Evolutionary conservation across 2,113 vertebrate species (phyloP), one percentile per base, ranked within the genome.

Genomic region (Alligator sinensis): DNA sequence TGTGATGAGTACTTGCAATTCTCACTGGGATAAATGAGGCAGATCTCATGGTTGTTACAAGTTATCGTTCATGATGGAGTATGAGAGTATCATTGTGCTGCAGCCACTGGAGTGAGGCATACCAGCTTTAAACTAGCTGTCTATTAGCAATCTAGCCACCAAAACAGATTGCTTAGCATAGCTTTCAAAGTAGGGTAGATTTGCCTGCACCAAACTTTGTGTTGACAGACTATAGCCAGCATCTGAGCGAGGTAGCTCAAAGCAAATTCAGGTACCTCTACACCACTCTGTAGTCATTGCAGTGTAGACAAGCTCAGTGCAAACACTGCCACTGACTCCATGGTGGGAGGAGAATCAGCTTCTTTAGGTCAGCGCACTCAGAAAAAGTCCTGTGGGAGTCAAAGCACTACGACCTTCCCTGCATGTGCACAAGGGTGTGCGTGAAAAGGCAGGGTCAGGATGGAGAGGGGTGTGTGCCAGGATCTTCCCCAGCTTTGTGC

Each of bases 341-440:
- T 54, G 16, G 59, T 12, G 15, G 54, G 16, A 55, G 25, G 15
- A 54, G 74, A 47, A 18, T 24, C 74, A 57, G 34, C 11, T 85
- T 30, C 82, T 16, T 61, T 55, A 54, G 54, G 28, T 55, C 70
- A 64, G 60, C 8, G 80, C 47, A 24, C 13, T 17, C 21, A 76
- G 83, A 18, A 86, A 13, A 17, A 21, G 9, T 47, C 25, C 72
- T 30, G 2, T 27, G 38, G 47, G 47, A 47, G 47, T 47, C 47
- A 25, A 58, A 47, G 4, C 10, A 11, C 58, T 5, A 1, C 0
- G 1, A 24, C 0, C 1, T 70, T 83, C n/a, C 18, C 75, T 80
- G 28, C 3, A 4, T 38, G 17, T 54, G 58, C 27, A 58, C 11
- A 4, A 0, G 47, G 70, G 12, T 74, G 11, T 24, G 70, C 15